Evolutionary conservation across 1,140 invertebrate species (phyloP).

Genomic region (Temnothorax nylanderi): DNA sequence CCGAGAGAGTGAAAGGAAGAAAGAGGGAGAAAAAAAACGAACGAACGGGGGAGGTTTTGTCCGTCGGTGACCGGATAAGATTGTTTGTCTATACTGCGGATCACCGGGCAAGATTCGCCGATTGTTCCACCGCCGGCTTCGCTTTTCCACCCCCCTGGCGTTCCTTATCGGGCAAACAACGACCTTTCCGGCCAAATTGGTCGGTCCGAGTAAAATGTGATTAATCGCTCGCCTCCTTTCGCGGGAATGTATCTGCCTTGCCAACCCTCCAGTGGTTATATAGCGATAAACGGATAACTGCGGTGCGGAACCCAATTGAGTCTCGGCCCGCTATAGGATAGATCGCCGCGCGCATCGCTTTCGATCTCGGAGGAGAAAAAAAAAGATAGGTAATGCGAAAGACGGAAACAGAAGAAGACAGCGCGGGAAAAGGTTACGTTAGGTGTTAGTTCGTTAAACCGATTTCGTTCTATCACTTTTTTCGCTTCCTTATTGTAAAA

Average conservation of each 20-base stretch:
- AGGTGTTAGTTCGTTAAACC: slow-evolving; percentile 56
- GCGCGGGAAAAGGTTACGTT: slow-evolving; percentile 34
- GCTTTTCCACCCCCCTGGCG: slow-evolving; percentile 31
- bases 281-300: slow-evolving; percentile 78
- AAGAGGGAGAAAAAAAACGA: neutral
- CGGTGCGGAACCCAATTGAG: slow-evolving; percentile 75
- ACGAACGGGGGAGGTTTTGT: slow-evolving; percentile 57
- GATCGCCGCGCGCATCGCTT: slow-evolving; percentile 49
- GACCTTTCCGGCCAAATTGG: slow-evolving; percentile 80
- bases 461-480: slow-evolving; percentile 17
- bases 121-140: slow-evolving; percentile 70
- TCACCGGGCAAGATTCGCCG: slow-evolving; percentile 66
- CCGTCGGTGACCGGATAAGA: slow-evolving; percentile 67
- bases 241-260: slow-evolving; percentile 68
- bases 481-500: neutral
- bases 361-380: slow-evolving; percentile 16
- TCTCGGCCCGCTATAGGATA: slow-evolving; percentile 53
- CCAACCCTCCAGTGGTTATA: slow-evolving; percentile 46
- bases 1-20: neutral
- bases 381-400: neutral
- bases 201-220: slow-evolving; percentile 78
- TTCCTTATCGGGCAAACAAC: slow-evolving; percentile 77
- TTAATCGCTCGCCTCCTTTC: slow-evolving; percentile 78
- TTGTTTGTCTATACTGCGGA: slow-evolving; percentile 73
- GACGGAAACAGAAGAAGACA: neutral